Evolutionary conservation across 2,888 invertebrate species (phyloP), one percentile per base, ranked within the genome.

Genomic region (Ormia ochracea): DNA sequence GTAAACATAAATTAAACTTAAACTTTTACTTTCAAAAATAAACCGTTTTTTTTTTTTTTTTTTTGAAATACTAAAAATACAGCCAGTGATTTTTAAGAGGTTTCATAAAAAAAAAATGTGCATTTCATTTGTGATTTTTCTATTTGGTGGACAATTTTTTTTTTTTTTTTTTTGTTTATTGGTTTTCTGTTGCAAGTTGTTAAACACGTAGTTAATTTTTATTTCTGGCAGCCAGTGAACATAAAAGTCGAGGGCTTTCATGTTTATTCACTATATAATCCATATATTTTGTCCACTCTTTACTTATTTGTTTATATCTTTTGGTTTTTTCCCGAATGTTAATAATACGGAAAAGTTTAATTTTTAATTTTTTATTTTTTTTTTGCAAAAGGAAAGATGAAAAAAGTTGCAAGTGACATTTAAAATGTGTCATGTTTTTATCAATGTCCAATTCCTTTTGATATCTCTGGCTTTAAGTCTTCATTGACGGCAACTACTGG

Each of bases 341-440:
- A 63, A 43, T 41, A 80, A 68, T 72, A 76, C 76, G 80, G 80
- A 80, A 80, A 80, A 68, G 19, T 26, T 33, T 50, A 50, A n/a
- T n/a, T n/a, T n/a, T n/a, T n/a, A n/a, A n/a, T n/a, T n/a, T 26
- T n/a, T 48, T 48, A 10, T 17, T 7, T 2, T 7, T 65, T 54
- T 54, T 54, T 5, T 9, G 3, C 3, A 56, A 56, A 56, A 14
- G 2, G 28, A 36, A 52, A 50, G 19, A 19, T 31, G 33, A 33
- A 28, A 1, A 19, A 45, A 17, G 14, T 23, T 21, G 52, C 41
- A 75, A 75, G 52, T 80, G 76, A 73, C 76, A 80, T 76, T 76
- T 80, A 73, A 80, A 76, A 80, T 76, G 56, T 80, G 80, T 76
- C 76, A 80, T 76, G 80, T 76, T 80, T 76, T 76, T 73, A 80